phyloP scores from a whole-genome alignment of 2,888 invertebrate species.

The Drosophila longiperda region DNA sequence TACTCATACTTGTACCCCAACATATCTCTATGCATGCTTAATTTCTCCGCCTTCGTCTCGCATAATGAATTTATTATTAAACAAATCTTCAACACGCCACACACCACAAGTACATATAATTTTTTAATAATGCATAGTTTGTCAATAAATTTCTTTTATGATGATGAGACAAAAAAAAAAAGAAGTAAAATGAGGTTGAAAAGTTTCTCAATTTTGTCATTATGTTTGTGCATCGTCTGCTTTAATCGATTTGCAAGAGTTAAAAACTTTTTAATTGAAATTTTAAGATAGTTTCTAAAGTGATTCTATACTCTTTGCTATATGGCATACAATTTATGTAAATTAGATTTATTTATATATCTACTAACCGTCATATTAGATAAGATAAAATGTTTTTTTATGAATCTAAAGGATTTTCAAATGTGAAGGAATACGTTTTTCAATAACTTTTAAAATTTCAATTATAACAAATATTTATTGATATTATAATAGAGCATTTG shows the following conservation, averaged over 20 bases:
- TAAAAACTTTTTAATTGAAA: not conserved
- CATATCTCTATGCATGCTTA: conserved; percentile 73
- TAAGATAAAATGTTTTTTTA: not conserved
- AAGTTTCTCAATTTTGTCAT: conserved; percentile 17
- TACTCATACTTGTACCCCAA: conserved; percentile 21
- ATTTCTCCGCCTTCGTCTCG: conserved; percentile 70
- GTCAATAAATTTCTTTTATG: conserved; percentile 81
- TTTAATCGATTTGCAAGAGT: not conserved
- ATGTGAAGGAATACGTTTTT: not conserved
- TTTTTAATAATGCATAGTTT: conserved; percentile 82
- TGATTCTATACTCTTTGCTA: not conserved
- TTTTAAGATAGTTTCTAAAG: not conserved
- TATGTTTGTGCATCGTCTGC: conserved; percentile 9
- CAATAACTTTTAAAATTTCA: not conserved
- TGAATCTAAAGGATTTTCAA: not conserved
- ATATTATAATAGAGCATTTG: conserved; percentile 33
- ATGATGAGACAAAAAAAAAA: conserved; percentile 20
- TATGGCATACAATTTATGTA: not conserved
- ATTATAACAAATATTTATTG: not conserved
- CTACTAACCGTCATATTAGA: not conserved
- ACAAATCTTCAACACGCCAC: conserved; percentile 73
- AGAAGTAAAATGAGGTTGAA: not conserved
- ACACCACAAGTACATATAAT: conserved; percentile 77
- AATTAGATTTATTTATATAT: not conserved
- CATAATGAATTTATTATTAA: conserved; percentile 78